A percentile compares a stretch with the other conserved stretches of the same genome.
phyloP scores from a whole-genome alignment of 2,113 vertebrate genomes.

The Hiodon tergisus region DNA sequence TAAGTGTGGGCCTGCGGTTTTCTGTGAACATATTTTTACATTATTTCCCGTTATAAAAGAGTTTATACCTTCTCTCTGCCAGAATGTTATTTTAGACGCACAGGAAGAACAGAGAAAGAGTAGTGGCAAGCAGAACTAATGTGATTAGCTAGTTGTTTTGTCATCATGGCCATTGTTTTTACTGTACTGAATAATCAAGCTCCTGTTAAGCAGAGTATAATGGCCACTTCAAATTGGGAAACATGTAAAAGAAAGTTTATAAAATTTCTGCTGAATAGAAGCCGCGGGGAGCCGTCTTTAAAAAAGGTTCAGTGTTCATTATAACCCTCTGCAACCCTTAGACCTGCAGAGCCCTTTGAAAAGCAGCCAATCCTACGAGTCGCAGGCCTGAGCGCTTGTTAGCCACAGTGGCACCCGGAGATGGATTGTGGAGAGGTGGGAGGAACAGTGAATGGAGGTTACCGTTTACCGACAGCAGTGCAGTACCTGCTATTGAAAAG shows the following conservation, averaged over 20 bases:
- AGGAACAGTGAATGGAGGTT: conserved; percentile 1
- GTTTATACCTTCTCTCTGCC: background rate
- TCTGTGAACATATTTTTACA: too few species aligned
- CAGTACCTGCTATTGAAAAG: too few species aligned
- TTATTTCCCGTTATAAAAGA: background rate
- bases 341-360: conserved; percentile 24
- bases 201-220: conserved; percentile 36
- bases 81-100: conserved; percentile 8
- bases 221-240: conserved; percentile 36
- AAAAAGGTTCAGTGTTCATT: conserved; percentile 33
- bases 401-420: conserved; percentile 12
- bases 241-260: conserved; percentile 44
- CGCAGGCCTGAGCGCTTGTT: conserved; percentile 27
- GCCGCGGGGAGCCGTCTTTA: conserved; percentile 29
- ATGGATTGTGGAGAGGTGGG: conserved; percentile 17
- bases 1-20: too few species aligned
- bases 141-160: conserved; percentile 35
- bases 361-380: conserved; percentile 22
- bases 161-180: conserved; percentile 40
- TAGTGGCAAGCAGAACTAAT: conserved; percentile 30
- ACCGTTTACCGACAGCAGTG: conserved; percentile 9
- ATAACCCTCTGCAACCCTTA: conserved; percentile 28
- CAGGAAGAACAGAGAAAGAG: conserved; percentile 5
- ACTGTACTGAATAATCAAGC: conserved; percentile 27
- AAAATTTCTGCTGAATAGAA: conserved; percentile 46